Evolutionary conservation across 1,140 invertebrate genomes (phyloP), one percentile per base, ranked within the genome.

Genomic region (Chymomyza costata): DNA sequence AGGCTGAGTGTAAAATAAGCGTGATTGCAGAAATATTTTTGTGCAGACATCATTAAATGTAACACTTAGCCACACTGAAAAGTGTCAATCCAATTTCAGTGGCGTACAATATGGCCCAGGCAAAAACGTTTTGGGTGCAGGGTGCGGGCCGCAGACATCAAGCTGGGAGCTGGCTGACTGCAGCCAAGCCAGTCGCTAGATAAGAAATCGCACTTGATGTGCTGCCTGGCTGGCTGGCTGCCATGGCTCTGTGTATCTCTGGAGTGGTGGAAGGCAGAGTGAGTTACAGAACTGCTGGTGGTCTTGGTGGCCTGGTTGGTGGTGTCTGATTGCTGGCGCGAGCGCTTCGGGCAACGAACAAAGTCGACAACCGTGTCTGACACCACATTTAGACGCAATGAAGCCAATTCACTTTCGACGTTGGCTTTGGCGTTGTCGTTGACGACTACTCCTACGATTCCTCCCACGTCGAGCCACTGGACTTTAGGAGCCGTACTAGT

Each of bases 341-440:
- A n/a, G n/a, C 32, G 32, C 32, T 13, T 10, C 21, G 21, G 21
- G 21, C 21, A 51, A 41, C 44, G 19, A 14, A 25, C 44, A 28
- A 14, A 25, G 21, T 34, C 6, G 28, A 34, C 60, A 47, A 44
- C 40, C 52, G 45, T 65, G 57, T 55, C 30, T 56, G 54, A 78
- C 67, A 58, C 71, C 71, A 67, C 71, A 80, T 80, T 78, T 71
- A 71, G 73, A 57, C 66, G 66, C 71, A 80, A 78, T 71, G 71
- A 78, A 71, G 71, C 71, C 64, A 78, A 80, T 78, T 78, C 46
- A 50, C 60, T 56, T 37, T 45, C 61, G 62, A 49, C 41, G 17
- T 43, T 30, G 30, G 52, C 21, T 5, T 8, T 34, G 32, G 8
- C 13, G 32, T 8, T 34, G 32, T 6, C 13, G 16, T 17, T 34